Base-by-base conservation (phyloP, 2,888 invertebrate species). In the Eupithecia exiguata region DNA sequence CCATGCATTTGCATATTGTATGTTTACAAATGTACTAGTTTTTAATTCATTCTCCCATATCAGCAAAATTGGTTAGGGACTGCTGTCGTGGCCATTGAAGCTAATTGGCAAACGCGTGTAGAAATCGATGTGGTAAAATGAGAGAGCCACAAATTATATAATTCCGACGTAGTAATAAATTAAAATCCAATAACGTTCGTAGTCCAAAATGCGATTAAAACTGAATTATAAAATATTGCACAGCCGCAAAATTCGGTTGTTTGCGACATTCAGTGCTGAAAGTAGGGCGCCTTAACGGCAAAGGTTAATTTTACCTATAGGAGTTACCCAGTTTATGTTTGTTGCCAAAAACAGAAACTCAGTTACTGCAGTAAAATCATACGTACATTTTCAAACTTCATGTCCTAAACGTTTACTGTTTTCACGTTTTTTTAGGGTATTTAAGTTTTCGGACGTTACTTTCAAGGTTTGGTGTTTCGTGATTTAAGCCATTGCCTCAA, bases 81-180 rank as follows among this genome's bases (percentile, higher is more conserved):
- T 84, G 84, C 79, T 78, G 87, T 91, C 89, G 87, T 92, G 92
- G 92, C 90, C 92, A 93, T 93, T 89, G 91, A 87, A 87, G 87
- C 90, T 92, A 89, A 92, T 92, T 91, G 91, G 89, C 91, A 84
- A 86, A 88, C 84, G 86, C 86, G 88, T 89, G 87, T 77, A 76
- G 68, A 76, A 72, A 73, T 72, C 86, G 87, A 86, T 86, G 85
- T 83, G 81, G 82, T 83, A 83, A 75, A 62, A 72, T 77, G 21
- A 53, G 10, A n/a, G 76, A 81, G 82, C 84, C 84, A 84, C 84
- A 79, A 80, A 82, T 70, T 74, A 68, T n/a, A 65, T 66, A 61
- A 78, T 68, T 73, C 58, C 53, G 36, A 63, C 63, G 67, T 66
- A 40, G 46, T 46, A 68, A 25, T 16, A n/a, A 5, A 18, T 38